Base-by-base conservation (phyloP, 37 sponge, comb jelly and placozoan species). In the Hormiphora californensis region DNA sequence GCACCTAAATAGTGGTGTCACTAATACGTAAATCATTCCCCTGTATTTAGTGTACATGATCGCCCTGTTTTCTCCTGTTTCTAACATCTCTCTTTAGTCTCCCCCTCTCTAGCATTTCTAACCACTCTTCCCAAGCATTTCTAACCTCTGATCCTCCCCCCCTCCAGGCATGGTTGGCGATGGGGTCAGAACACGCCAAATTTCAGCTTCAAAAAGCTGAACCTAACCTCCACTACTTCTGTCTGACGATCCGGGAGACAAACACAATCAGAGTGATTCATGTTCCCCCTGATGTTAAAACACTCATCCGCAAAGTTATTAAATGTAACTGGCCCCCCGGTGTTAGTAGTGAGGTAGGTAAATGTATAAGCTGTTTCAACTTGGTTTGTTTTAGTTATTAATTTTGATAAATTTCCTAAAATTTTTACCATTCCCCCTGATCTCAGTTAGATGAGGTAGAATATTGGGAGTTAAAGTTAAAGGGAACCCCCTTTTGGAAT, bases 241-340 rank as follows among this genome's bases (percentile, higher is more conserved):
- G 81, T 41, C 32, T 73, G 1, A 73, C 81, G 21, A 73, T 73
- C 81, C 32, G 81, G 12, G 81, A 73, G 35, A 73, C 81, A 9
- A 73, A 73, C 23, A 73, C 81, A 27, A 73, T 73, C 81, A 21
- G 81, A 3, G 81, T 73, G 0, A 73, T 73, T 15, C 81, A 73
- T 40, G 81, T 46, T n/a, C 40, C 40, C 23, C 40, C 40, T 23
- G 81, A 73, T 21, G 35, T 33, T 3, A 73, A 73, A 28, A 33
- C 40, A 4, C 40, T 73, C 81, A 73, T 73, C 41, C 43, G 81
- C 23, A 73, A 73, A 46, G 81, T 73, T 43, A 73, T 73, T 43
- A 73, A 73, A 73, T 73, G 81, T 46, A 73, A 73, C 35, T 73
- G 81, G 81, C 81, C 81, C 17, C 81, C 81, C 23, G 81, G 81